A percentile compares a stretch with the other conserved stretches of the same genome.
Evolutionary conservation across 2,888 invertebrate genomes (phyloP).

Genomic region (Sinhomidia bicolor): DNA sequence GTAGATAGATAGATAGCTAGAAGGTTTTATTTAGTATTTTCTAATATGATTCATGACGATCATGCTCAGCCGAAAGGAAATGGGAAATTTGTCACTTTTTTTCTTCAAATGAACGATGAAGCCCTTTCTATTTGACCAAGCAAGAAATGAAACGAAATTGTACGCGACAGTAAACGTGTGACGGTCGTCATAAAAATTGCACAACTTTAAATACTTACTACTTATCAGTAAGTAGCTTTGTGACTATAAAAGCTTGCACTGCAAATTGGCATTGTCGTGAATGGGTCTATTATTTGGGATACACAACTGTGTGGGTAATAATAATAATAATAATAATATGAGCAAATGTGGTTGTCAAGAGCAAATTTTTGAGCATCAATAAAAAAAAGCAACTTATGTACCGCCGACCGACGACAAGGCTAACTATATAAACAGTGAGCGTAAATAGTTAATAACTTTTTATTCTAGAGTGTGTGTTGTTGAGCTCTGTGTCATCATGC

Average conservation of each 20-base stretch:
- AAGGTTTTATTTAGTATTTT: too few species aligned
- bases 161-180: not conserved
- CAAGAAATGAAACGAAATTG: not conserved
- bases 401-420: not conserved
- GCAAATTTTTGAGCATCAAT: not conserved
- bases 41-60: too few species aligned
- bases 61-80: conserved; percentile 18
- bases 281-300: too few species aligned
- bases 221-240: too few species aligned
- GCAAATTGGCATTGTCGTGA: not conserved
- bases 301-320: too few species aligned
- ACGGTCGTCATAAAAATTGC: conserved; percentile 44
- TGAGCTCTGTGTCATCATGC: not conserved
- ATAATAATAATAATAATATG: too few species aligned
- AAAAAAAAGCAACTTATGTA: not conserved
- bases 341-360: not conserved
- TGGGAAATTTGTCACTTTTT: conserved; percentile 41
- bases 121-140: conserved; percentile 12
- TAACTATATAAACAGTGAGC: not conserved
- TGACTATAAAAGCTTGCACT: too few species aligned
- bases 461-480: not conserved
- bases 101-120: not conserved
- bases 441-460: not conserved
- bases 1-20: too few species aligned
- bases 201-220: not conserved